A percentile compares a stretch with the other conserved stretches of the same genome.
phyloP scores from a whole-genome alignment of 2,888 invertebrate species.

The Silvanus unidentatus region DNA sequence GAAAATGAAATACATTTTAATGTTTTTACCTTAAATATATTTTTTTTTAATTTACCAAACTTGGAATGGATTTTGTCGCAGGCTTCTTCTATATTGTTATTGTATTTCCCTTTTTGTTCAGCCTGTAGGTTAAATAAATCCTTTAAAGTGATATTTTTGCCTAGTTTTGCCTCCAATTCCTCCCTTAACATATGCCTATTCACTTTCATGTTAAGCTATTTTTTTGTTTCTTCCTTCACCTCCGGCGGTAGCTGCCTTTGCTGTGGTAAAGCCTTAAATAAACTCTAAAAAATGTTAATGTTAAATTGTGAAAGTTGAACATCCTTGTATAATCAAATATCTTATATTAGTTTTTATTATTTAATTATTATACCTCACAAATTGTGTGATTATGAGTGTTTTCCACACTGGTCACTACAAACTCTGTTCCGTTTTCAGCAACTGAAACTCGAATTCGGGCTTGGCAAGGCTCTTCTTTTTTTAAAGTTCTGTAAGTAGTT shows the following conservation, averaged over 20 bases:
- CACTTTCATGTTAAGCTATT: neutral
- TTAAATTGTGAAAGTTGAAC: neutral
- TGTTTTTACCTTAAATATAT: neutral
- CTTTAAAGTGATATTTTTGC: neutral
- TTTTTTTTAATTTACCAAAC: neutral
- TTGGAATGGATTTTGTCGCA: neutral
- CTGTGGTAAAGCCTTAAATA: neutral
- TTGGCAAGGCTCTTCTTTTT: neutral
- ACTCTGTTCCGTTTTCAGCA: neutral
- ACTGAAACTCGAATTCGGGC: neutral
- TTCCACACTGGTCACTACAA: neutral
- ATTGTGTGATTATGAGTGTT: neutral
- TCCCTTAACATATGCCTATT: neutral
- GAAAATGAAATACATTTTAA: neutral
- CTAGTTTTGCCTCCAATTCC: neutral
- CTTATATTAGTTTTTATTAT: too few relatives aligned
- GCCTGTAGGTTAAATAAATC: neutral
- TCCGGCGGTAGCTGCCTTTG: neutral
- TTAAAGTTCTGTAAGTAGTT: neutral
- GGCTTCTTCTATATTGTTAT: neutral
- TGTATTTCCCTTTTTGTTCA: neutral
- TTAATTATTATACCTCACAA: neutral
- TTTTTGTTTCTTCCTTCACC: neutral
- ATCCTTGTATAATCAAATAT: too few relatives aligned
- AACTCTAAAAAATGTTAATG: neutral